A percentile compares a stretch with the other conserved stretches of the same genome.
phyloP scores from a whole-genome alignment of 64 coral and sea anemone genomes.

The Montipora cactus region DNA sequence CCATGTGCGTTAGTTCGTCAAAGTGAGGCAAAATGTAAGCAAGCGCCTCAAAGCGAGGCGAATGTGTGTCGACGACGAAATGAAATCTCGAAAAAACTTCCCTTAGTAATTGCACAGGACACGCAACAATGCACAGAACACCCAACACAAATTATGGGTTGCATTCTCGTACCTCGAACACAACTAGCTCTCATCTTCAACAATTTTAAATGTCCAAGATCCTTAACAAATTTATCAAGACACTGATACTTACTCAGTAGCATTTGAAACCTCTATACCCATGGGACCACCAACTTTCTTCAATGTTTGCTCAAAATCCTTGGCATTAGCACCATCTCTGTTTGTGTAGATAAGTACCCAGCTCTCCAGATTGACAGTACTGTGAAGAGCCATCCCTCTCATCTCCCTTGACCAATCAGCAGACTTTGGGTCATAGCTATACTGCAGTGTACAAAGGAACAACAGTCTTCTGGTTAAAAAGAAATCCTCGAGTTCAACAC shows the following conservation, averaged over 20 bases:
- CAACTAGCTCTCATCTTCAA: too few species aligned
- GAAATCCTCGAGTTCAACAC: too few species aligned
- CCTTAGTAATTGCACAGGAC: too few species aligned
- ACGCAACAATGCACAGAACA: too few species aligned
- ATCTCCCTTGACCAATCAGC: slow-evolving; percentile 95
- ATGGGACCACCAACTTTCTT: slow-evolving; percentile 84
- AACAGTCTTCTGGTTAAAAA: background rate
- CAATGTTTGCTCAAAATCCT: slow-evolving; percentile 73
- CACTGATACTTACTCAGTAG: slow-evolving; percentile 53
- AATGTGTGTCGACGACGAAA: too few species aligned
- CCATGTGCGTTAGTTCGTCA: too few species aligned
- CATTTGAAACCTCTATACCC: slow-evolving; percentile 57
- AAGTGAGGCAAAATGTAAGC: too few species aligned
- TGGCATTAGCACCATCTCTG: slow-evolving; percentile 62
- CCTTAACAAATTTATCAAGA: background rate
- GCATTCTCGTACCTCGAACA: too few species aligned
- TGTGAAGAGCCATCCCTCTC: slow-evolving; percentile 74
- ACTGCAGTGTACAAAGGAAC: slow-evolving; percentile 30
- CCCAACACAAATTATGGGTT: too few species aligned
- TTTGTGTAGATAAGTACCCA: slow-evolving; percentile 59
- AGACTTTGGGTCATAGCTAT: slow-evolving; percentile 60
- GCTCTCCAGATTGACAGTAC: slow-evolving; percentile 68
- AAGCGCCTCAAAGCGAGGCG: too few species aligned
- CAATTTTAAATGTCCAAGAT: too few species aligned
- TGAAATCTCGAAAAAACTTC: too few species aligned